Base-by-base conservation (phyloP, 2,113 vertebrate species). In the Heliornis fulica region DNA sequence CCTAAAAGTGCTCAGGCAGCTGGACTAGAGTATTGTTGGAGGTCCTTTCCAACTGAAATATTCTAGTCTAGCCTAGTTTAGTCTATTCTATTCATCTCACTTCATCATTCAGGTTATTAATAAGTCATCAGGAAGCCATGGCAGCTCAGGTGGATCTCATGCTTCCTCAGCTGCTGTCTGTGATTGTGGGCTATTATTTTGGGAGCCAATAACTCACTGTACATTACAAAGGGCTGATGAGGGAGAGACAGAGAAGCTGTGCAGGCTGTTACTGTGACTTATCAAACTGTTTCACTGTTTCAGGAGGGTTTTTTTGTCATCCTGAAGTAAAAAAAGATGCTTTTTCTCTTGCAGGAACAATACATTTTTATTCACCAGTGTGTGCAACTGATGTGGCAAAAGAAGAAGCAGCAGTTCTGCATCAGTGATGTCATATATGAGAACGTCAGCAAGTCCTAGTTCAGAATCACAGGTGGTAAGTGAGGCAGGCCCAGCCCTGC, bases 291-390 rank as follows among this genome's bases (percentile, higher is more conserved):
- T 56, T 72, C n/a, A 22, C 41, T 51, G 19, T 1, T 11, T n/a
- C 21, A 20, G 19, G 45, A 13, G 40, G 11, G 2, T 15, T 77
- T 65, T 70, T 50, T 48, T 48, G 15, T 41, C 51, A 9, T 22
- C 25, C 6, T 15, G 41, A 65, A 4, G 7, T 29, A 21, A 50
- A 94, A 85, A 95, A 38, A n/a, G n/a, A 25, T 20, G 5, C 13
- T 5, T 77, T 17, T 91, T 88, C 59, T 51, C 81, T 87, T 51
- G 8, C 89, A 99, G 99, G 99, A 99, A 85, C 99, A 99, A 97
- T 99, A 99, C 68, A 99, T 99, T 78, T 99, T 99, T 96, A 99
- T 99, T 93, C 99, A 99, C 74, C 99, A 99, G 97, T 99, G 99
- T 23, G 99, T 99, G 86, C 98, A 99, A 60, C 92, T 99, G 79